Evolutionary conservation across 2,797 vertebrate species (phyloP).

Genomic region (Notamacropus eugenii): DNA sequence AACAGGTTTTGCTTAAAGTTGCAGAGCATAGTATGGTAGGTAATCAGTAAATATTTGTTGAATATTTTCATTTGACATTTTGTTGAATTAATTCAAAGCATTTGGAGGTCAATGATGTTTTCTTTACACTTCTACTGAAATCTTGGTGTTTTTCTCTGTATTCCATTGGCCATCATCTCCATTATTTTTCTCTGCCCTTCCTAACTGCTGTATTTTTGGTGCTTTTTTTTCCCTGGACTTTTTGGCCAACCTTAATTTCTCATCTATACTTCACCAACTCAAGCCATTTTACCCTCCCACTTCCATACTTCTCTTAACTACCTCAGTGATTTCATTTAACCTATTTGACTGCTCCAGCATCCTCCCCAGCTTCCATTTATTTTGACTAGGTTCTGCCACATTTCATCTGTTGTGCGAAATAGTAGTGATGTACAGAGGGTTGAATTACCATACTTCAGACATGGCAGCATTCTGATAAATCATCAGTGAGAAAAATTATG

Average conservation of each 20-base stretch:
- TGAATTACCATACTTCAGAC: neutral
- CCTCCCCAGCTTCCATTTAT: neutral
- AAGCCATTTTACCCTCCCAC: neutral
- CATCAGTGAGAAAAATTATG: neutral
- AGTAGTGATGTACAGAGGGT: neutral
- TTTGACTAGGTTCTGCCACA: too few species aligned
- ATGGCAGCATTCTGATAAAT: neutral
- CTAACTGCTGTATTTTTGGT: neutral
- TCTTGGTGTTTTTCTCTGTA: neutral
- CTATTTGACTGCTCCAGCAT: neutral
- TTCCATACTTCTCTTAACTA: neutral
- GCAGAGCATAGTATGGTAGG: neutral
- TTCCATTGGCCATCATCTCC: neutral
- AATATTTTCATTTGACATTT: neutral
- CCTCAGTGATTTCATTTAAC: neutral
- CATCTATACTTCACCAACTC: neutral
- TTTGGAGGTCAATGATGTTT: neutral
- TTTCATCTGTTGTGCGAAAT: too few species aligned
- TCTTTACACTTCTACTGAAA: neutral
- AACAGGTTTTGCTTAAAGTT: neutral
- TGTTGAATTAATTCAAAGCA: neutral
- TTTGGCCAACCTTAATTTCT: neutral
- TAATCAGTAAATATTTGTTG: neutral
- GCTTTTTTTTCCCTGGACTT: neutral
- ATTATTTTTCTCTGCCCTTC: neutral